phyloP scores from a whole-genome alignment of 2,113 vertebrate species.

The Oreochromis tanganicae region DNA sequence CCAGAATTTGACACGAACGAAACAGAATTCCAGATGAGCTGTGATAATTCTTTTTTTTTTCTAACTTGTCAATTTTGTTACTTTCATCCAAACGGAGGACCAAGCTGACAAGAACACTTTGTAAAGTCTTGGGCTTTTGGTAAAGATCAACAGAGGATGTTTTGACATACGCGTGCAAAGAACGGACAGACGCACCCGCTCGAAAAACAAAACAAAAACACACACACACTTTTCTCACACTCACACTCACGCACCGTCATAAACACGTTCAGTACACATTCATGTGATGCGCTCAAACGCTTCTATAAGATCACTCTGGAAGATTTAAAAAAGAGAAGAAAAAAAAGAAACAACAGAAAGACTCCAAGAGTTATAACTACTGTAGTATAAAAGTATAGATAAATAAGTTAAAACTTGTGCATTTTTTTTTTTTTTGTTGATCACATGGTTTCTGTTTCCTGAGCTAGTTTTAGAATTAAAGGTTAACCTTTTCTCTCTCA shows the following conservation, averaged over 20 bases:
- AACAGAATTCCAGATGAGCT: slow-evolving; percentile 97
- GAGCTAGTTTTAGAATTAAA: slow-evolving; percentile 98
- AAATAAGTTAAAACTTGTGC: slow-evolving; percentile 99
- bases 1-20: slow-evolving; percentile 91
- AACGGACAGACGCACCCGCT: slow-evolving; percentile 35
- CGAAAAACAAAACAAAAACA: not conserved
- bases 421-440: slow-evolving; percentile 84
- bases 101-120: slow-evolving; percentile 93
- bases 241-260: slow-evolving; percentile 25
- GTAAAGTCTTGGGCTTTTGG: slow-evolving; percentile 94
- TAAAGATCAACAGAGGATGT: slow-evolving; percentile 83
- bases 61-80: slow-evolving; percentile 88
- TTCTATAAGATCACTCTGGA: slow-evolving; percentile 80
- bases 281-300: slow-evolving; percentile 41
- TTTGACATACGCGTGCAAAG: slow-evolving; percentile 65
- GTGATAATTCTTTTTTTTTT: slow-evolving; percentile 81
- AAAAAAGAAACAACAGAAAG: slow-evolving; percentile 79
- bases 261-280: slow-evolving; percentile 62
- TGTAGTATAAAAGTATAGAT: slow-evolving; percentile 99
- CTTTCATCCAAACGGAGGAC: slow-evolving; percentile 94
- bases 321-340: slow-evolving; percentile 57
- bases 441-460: slow-evolving; percentile 96
- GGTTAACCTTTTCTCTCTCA: slow-evolving; percentile 87
- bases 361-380: slow-evolving; percentile 99
- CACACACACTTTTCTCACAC: slow-evolving; percentile 11